A percentile compares a stretch with the other conserved stretches of the same genome.
Evolutionary conservation across 2,797 vertebrate species (phyloP).

Genomic region (Melanogrammus aeglefinus): DNA sequence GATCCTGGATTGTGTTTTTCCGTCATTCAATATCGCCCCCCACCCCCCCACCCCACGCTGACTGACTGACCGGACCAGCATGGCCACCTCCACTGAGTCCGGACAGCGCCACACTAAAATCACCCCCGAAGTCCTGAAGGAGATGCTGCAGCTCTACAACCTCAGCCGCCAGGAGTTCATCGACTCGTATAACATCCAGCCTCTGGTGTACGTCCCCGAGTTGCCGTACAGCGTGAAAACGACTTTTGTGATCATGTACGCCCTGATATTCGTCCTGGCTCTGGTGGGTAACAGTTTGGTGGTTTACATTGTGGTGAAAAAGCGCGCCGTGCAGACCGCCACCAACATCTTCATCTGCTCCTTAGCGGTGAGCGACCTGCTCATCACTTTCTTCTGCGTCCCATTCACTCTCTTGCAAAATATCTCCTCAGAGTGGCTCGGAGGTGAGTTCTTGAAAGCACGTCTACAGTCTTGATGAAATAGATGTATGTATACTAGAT

Average conservation of each 20-base stretch:
- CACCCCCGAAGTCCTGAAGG: constrained; percentile 74
- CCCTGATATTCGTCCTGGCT: constrained; percentile 75
- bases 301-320: constrained; percentile 74
- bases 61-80: constrained; percentile 15
- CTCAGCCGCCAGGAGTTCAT: constrained; percentile 80
- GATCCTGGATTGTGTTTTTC: too few relatives aligned
- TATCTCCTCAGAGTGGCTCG: constrained; percentile 80
- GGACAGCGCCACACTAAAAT: constrained; percentile 61
- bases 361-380: constrained; percentile 81
- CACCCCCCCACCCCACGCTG: too few relatives aligned
- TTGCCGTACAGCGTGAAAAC: constrained; percentile 73
- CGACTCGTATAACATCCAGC: constrained; percentile 77
- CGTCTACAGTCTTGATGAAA: background rate
- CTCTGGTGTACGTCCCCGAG: constrained; percentile 80
- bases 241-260: constrained; percentile 75
- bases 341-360: constrained; percentile 82
- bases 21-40: background rate
- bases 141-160: constrained; percentile 77
- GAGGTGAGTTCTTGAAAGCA: constrained; percentile 66
- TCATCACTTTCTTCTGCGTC: constrained; percentile 85
- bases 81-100: constrained; percentile 34
- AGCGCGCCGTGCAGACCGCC: constrained; percentile 71
- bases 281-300: constrained; percentile 80
- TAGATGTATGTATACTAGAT: background rate
- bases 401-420: constrained; percentile 83